Conservation (phyloP, 2,888 invertebrate species). For the Apamea epomidion region DNA sequence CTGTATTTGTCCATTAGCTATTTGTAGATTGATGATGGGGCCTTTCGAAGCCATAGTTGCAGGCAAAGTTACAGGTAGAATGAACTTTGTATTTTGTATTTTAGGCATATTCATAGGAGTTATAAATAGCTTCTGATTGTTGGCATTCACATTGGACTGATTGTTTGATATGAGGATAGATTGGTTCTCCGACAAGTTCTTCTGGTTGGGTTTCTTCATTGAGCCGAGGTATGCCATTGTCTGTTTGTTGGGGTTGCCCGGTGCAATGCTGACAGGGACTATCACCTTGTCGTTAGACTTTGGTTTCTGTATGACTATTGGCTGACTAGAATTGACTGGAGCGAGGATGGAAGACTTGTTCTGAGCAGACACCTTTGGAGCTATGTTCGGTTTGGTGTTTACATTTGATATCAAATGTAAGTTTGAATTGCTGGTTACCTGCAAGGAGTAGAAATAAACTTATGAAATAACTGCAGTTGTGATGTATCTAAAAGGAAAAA, state of each 20-base stretch:
- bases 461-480: slow-evolving; percentile 34
- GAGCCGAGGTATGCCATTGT: slow-evolving; percentile 90
- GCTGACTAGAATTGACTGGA: slow-evolving; percentile 85
- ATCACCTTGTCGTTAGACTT: slow-evolving; percentile 87
- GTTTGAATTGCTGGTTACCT: slow-evolving; percentile 86
- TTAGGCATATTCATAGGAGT: slow-evolving; percentile 91
- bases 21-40: slow-evolving; percentile 92
- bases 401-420: slow-evolving; percentile 87
- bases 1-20: slow-evolving; percentile 92
- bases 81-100: slow-evolving; percentile 89
- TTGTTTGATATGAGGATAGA: slow-evolving; percentile 87
- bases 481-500: background rate
- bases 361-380: slow-evolving; percentile 80
- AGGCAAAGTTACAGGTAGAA: slow-evolving; percentile 87
- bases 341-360: slow-evolving; percentile 85
- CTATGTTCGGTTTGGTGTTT: slow-evolving; percentile 83
- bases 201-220: slow-evolving; percentile 87
- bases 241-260: slow-evolving; percentile 84
- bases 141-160: slow-evolving; percentile 81
- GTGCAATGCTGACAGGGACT: slow-evolving; percentile 87
- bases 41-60: slow-evolving; percentile 91
- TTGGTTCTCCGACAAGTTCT: slow-evolving; percentile 83
- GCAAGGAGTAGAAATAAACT: slow-evolving; percentile 68
- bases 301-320: slow-evolving; percentile 91
- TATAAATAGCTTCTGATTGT: slow-evolving; percentile 90